These are phyloP conservation scores for Laticauda colubrina DNA, from an alignment of 2,113 vertebrate species.

Conservation along the genomic window DNA sequence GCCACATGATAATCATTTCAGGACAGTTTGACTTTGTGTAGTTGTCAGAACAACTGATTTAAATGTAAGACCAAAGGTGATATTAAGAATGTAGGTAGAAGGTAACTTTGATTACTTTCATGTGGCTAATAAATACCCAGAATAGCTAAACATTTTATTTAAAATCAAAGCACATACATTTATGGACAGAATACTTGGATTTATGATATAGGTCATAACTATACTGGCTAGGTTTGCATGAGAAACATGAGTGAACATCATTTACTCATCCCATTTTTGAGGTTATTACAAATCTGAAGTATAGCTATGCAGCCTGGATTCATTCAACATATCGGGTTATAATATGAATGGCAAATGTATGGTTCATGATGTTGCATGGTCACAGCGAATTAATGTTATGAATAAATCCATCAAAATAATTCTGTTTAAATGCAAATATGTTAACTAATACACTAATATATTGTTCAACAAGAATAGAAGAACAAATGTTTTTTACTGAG, in stretches of 20 bases:
- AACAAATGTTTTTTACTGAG: not conserved
- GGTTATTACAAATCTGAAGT: not conserved
- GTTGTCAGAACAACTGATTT: conserved; percentile 37
- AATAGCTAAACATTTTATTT: not conserved
- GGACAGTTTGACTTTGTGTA: conserved; percentile 1
- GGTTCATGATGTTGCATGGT: not conserved
- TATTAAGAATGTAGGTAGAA: conserved; percentile 32
- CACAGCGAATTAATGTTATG: not conserved
- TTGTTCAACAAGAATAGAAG: not conserved
- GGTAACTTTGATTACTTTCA: conserved; percentile 29
- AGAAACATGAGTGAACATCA: not conserved
- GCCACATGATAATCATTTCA: conserved; percentile 20
- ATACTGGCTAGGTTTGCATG: not conserved
- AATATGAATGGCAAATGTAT: not conserved
- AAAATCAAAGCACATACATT: not conserved
- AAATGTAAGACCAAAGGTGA: conserved; percentile 33
- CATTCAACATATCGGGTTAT: not conserved
- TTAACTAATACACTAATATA: not conserved
- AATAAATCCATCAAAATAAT: not conserved
- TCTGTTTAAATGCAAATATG: not conserved
- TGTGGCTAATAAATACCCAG: conserved; percentile 13
- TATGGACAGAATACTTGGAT: not conserved
- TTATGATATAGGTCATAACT: not conserved
- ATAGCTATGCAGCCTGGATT: not conserved
- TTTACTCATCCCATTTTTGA: not conserved